phyloP scores from a whole-genome alignment of 2,797 vertebrate genomes.

The Anolis apletophallus region DNA sequence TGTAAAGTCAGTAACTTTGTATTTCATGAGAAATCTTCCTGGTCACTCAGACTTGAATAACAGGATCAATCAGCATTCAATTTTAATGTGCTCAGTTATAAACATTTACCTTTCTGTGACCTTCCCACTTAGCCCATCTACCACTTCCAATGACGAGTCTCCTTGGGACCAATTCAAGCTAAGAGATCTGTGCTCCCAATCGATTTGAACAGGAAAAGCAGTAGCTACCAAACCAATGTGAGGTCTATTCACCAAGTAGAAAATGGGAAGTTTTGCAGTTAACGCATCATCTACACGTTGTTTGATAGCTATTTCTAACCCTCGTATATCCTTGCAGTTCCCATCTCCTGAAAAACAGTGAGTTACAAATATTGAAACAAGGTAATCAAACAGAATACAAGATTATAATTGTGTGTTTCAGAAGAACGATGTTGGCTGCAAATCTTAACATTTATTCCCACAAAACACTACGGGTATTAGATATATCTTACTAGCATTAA shows the following conservation, averaged over 20 bases:
- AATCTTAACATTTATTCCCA: background rate
- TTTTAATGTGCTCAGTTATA: background rate
- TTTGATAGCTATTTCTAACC: conserved; percentile 88
- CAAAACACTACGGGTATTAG: background rate
- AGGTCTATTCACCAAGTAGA: conserved; percentile 89
- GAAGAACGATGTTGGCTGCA: background rate
- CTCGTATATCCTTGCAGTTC: conserved; percentile 81
- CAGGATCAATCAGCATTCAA: accelerated
- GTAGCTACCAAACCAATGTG: conserved; percentile 83
- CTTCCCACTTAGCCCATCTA: conserved; percentile 88
- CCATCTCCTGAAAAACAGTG: conserved; percentile 79
- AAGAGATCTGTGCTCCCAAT: conserved; percentile 64
- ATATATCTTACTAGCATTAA: background rate
- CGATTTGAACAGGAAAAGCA: conserved; percentile 65
- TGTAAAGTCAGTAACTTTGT: too few relatives aligned
- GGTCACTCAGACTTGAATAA: background rate
- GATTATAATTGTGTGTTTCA: background rate
- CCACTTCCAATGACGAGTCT: conserved; percentile 87
- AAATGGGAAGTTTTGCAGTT: conserved; percentile 86
- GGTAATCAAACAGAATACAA: background rate
- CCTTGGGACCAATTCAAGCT: conserved; percentile 91
- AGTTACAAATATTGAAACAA: background rate
- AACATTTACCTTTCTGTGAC: conserved; percentile 83
- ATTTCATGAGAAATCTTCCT: background rate
- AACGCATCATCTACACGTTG: conserved; percentile 88